Percentiles rank a stretch among this genome's conserved stretches.
These are phyloP conservation scores for Aphis craccivora DNA, from an alignment of 1,140 invertebrate genomes.

Conservation along the genomic window DNA sequence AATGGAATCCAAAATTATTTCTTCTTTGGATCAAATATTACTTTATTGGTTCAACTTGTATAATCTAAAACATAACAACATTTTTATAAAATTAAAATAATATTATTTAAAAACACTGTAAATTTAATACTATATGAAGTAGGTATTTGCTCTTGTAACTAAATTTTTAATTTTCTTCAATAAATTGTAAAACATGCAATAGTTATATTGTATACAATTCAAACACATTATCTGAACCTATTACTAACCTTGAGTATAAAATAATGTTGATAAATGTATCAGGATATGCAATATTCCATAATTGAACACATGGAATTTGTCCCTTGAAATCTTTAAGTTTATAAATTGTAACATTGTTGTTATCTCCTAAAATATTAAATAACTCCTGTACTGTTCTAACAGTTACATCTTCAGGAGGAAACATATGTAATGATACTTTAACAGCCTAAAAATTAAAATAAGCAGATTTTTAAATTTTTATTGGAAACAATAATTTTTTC, in stretches of 20 bases:
- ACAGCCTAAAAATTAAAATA: background rate
- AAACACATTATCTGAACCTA: background rate
- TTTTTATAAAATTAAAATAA: background rate
- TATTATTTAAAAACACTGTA: background rate
- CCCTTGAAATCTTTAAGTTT: background rate
- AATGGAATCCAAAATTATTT: background rate
- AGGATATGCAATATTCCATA: slow-evolving; percentile 1
- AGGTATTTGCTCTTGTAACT: no score
- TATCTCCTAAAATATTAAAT: background rate
- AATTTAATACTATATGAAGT: background rate
- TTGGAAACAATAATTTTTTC: background rate
- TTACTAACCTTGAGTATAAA: slow-evolving; percentile 12
- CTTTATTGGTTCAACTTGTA: background rate
- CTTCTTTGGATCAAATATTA: background rate
- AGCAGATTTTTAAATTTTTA: background rate
- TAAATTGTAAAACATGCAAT: background rate
- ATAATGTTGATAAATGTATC: slow-evolving; percentile 22
- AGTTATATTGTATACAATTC: background rate
- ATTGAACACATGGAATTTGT: background rate
- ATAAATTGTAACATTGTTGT: background rate
- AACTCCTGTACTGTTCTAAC: background rate
- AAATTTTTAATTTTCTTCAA: background rate
- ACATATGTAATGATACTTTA: slow-evolving; percentile 10
- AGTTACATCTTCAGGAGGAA: background rate
- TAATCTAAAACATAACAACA: background rate